Evolutionary conservation across 2,888 invertebrate species (phyloP), one percentile per base, ranked within the genome.

Genomic region (Ceraclea dissimilis): DNA sequence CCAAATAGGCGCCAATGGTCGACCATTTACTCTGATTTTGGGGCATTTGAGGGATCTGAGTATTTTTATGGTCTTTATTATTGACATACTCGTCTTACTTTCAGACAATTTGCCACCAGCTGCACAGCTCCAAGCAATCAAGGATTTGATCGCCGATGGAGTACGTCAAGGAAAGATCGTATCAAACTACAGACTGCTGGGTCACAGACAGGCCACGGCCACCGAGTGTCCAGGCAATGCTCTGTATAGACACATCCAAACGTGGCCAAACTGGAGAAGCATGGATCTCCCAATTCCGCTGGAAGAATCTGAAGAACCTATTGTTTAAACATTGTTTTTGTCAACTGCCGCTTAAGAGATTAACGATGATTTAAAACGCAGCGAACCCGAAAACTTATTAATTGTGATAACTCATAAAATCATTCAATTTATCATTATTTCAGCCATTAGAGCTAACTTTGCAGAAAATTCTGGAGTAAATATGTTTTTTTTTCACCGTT

Each of bases 201-300:
- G 85, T 0, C 88, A 88, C 68, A 70, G 76, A 39, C 73, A 74
- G 63, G 66, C 67, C 2, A 68, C 66, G 67, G 17, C 64, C 0
- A 88, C 88, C 0, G 84, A 82, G 62, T 88, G 88, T 62, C 88
- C 88, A 0, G 88, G 88, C 0, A 74, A 72, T 2, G 72, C 78
- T 0, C 71, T 88, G 0, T 78, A 79, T 59, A 65, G 75, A 4
- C 80, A 83, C 63, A 84, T 88, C 48, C 71, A 77, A 1, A 78
- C 71, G 0, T 88, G 87, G 87, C 73, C 79, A 0, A 78, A 85
- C 62, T 81, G 72, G 26, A 49, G 18, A 18, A 2, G 19, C 19
- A n/a, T 19, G 20, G 13, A 18, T 19, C n/a, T 18, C 47, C 19
- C 18, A 19, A 13, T n/a, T n/a, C n/a, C n/a, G n/a, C n/a, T n/a